phyloP scores from a whole-genome alignment of 1,140 invertebrate species.

The Colletes gigas region DNA sequence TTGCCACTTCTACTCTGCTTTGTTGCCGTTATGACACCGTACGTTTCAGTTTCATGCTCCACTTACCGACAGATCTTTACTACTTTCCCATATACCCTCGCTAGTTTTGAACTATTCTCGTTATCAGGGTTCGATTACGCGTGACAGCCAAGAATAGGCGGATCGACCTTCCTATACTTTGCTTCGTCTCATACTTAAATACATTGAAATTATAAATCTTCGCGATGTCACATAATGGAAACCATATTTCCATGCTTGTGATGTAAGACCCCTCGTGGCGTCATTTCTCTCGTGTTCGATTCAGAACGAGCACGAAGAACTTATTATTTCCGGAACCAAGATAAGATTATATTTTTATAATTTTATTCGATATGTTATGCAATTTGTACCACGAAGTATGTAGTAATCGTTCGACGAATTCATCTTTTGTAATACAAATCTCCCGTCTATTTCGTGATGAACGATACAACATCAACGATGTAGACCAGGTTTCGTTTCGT shows the following conservation, averaged over 20 bases:
- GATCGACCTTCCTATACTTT: background rate
- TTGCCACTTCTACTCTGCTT: conserved; percentile 65
- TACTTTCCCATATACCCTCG: conserved; percentile 54
- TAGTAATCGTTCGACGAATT: background rate
- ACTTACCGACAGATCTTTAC: conserved; percentile 68
- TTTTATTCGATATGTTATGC: background rate
- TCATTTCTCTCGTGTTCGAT: background rate
- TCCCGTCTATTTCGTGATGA: background rate
- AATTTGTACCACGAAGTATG: background rate
- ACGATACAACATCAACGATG: background rate
- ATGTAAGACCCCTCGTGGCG: conserved; percentile 15
- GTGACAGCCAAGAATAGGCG: background rate
- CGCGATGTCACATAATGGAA: background rate
- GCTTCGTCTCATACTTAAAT: background rate
- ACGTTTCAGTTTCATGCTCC: conserved; percentile 74
- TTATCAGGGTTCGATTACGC: background rate
- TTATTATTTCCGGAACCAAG: background rate
- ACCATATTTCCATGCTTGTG: background rate
- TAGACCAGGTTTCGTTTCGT: too few relatives aligned
- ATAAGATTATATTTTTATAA: conserved; percentile 19
- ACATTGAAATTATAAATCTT: background rate
- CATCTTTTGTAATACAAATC: background rate
- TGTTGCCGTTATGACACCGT: conserved; percentile 68
- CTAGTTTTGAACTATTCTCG: conserved; percentile 1
- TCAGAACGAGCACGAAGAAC: background rate